Percentiles rank a stretch among this genome's conserved stretches.
These are phyloP conservation scores for Tachina grossa DNA, from an alignment of 2,888 invertebrate species.

Conservation along the genomic window DNA sequence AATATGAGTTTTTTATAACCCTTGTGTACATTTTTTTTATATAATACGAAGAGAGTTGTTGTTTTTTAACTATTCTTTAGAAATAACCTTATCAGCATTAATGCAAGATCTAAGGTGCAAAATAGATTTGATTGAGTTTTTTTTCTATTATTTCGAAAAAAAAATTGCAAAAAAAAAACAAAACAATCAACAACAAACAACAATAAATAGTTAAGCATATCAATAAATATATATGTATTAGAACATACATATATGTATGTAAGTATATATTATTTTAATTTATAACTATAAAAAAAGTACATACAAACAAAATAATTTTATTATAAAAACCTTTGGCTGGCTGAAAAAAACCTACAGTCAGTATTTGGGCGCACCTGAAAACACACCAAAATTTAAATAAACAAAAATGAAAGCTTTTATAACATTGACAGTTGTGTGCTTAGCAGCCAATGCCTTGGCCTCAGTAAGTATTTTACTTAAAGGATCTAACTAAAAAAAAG, in stretches of 20 bases:
- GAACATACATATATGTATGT: not conserved
- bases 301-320: not conserved
- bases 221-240: not conserved
- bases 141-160: not conserved
- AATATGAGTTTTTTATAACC: not conserved
- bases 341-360: constrained; percentile 19
- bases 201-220: not conserved
- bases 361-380: not conserved
- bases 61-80: not conserved
- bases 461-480: constrained; percentile 73
- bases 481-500: not conserved
- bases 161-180: not conserved
- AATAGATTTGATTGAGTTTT: not conserved
- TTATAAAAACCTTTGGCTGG: constrained; percentile 18
- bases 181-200: not conserved
- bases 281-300: not conserved
- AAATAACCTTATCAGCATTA: not conserved
- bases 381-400: constrained; percentile 4
- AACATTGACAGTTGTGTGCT: constrained; percentile 74
- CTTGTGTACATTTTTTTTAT: not conserved
- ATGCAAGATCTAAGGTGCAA: not conserved
- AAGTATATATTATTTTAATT: not conserved
- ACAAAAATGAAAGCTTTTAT: constrained; percentile 75
- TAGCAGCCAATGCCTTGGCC: constrained; percentile 73
- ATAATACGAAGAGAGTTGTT: too few relatives aligned